phyloP scores from a whole-genome alignment of 2,888 invertebrate species.

The Argyresthia goedartella region DNA sequence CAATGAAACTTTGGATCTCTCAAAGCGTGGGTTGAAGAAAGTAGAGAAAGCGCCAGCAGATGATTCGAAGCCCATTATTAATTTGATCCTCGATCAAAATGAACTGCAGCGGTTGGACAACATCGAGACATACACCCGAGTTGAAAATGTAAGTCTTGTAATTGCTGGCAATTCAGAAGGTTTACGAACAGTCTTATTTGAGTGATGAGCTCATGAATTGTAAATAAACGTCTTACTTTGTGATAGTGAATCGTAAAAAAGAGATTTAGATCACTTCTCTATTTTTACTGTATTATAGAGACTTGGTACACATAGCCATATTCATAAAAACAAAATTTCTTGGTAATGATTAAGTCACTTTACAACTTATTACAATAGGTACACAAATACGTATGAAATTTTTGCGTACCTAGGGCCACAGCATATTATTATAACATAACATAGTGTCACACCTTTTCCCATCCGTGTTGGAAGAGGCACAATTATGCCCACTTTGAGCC shows the following conservation, averaged over 20 bases:
- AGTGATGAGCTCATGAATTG: neutral
- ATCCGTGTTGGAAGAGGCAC: too few relatives aligned
- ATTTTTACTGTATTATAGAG: too few relatives aligned
- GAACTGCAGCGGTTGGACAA: constrained; percentile 89
- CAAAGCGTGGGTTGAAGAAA: constrained; percentile 85
- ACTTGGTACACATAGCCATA: too few relatives aligned
- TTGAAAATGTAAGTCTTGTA: constrained; percentile 76
- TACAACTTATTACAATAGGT: too few relatives aligned
- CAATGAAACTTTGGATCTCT: constrained; percentile 78
- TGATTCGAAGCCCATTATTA: constrained; percentile 76
- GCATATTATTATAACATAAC: too few relatives aligned
- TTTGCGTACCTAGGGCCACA: too few relatives aligned
- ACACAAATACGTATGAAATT: too few relatives aligned
- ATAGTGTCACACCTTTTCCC: too few relatives aligned
- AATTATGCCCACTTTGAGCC: too few relatives aligned
- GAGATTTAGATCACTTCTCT: too few relatives aligned
- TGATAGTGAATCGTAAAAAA: neutral
- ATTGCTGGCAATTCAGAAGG: neutral
- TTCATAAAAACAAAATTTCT: too few relatives aligned
- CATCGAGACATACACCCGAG: constrained; percentile 83
- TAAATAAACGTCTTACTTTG: neutral
- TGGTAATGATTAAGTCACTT: too few relatives aligned
- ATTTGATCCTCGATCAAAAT: constrained; percentile 87
- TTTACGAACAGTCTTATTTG: neutral
- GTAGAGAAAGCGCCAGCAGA: constrained; percentile 79